Conservation (phyloP, 2,113 vertebrate genomes). For the Laticauda colubrina region DNA sequence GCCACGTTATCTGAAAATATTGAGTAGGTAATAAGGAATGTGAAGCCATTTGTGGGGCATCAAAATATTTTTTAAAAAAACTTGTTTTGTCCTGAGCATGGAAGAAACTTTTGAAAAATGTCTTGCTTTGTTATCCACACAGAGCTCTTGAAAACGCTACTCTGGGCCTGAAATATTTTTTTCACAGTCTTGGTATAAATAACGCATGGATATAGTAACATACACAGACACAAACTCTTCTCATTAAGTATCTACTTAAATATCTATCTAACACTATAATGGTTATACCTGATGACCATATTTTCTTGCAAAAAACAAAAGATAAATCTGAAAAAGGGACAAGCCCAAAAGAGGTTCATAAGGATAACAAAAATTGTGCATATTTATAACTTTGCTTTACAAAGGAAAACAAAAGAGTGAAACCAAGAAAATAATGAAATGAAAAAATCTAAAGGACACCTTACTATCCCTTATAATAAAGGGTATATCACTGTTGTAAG, state of each 20-base stretch:
- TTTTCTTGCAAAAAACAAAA: not conserved
- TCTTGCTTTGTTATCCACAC: not conserved
- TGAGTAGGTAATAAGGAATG: conserved; percentile 17
- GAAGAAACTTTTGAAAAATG: not conserved
- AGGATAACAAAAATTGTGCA: not conserved
- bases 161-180: not conserved
- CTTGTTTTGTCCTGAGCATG: not conserved
- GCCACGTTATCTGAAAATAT: conserved; percentile 89
- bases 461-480: not conserved
- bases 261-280: not conserved
- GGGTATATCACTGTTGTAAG: not conserved
- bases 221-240: not conserved
- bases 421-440: not conserved
- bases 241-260: not conserved
- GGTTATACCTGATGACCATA: not conserved
- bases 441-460: not conserved
- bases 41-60: not conserved
- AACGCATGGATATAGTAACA: not conserved
- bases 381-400: not conserved
- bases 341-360: not conserved
- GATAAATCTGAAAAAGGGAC: not conserved
- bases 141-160: not conserved
- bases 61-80: not conserved
- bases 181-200: not conserved
- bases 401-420: not conserved